These are phyloP conservation scores for Nebria salina DNA, from an alignment of 2,888 invertebrate species.

Conservation along the genomic window DNA sequence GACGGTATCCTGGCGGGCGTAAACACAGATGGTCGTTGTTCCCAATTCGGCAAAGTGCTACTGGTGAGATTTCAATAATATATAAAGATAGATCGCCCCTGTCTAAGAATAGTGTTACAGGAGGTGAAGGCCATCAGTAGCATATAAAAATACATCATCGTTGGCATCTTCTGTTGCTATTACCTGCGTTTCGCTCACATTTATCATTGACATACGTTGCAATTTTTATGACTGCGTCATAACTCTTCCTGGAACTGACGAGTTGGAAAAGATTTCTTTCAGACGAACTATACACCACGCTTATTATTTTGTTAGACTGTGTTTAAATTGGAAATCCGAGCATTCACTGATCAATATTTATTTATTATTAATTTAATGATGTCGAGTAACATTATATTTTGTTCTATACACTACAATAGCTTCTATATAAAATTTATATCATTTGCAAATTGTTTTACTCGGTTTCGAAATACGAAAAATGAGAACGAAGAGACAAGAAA, in stretches of 20 bases:
- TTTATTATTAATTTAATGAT: too few relatives aligned
- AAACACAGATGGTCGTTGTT: neutral
- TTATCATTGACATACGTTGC: constrained; percentile 10
- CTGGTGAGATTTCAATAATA: constrained; percentile 11
- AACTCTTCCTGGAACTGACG: neutral
- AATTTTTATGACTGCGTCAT: neutral
- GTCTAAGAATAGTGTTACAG: neutral
- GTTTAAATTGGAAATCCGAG: neutral
- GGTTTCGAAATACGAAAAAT: too few relatives aligned
- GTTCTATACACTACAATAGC: too few relatives aligned
- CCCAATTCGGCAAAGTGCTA: neutral
- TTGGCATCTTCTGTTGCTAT: neutral
- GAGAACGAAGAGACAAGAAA: neutral
- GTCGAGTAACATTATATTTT: too few relatives aligned
- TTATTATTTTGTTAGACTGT: neutral
- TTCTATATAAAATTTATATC: too few relatives aligned
- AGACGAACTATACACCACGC: neutral
- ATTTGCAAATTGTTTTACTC: too few relatives aligned
- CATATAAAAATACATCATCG: constrained; percentile 11
- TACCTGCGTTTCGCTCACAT: neutral
- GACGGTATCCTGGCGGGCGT: neutral
- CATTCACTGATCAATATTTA: too few relatives aligned
- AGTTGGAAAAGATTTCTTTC: neutral
- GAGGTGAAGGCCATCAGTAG: neutral
- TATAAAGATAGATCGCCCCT: neutral